phyloP scores from a whole-genome alignment of 2,797 vertebrate species.

The Bovichtus variegatus region DNA sequence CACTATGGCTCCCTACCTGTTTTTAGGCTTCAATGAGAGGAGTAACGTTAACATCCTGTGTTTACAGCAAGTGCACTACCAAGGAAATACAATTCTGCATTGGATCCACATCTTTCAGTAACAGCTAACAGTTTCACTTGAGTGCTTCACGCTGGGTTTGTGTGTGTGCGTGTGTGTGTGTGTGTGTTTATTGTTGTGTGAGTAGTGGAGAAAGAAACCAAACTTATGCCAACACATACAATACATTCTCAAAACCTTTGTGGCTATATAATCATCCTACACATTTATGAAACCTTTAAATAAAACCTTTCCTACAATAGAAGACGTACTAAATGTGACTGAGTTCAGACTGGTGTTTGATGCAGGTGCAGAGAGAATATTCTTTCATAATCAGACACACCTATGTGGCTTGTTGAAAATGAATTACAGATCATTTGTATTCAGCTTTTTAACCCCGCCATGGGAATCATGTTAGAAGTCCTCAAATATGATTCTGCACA shows the following conservation, averaged over 20 bases:
- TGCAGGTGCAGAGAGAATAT: conserved; percentile 17
- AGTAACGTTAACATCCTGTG: conserved; percentile 22
- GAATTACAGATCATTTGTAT: conserved; percentile 62
- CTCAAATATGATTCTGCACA: conserved; percentile 51
- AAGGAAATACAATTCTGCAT: conserved; percentile 40
- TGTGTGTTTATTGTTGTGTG: conserved; percentile 8
- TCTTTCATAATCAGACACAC: conserved; percentile 34
- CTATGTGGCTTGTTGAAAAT: conserved; percentile 50
- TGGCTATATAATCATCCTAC: neutral
- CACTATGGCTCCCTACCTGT: conserved; percentile 22
- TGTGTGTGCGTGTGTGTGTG: neutral
- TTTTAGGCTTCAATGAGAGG: conserved; percentile 32
- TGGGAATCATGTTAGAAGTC: conserved; percentile 61
- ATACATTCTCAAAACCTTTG: neutral
- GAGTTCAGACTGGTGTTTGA: conserved; percentile 23
- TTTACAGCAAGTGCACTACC: conserved; percentile 31
- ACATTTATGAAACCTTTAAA: neutral
- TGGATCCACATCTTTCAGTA: conserved; percentile 38
- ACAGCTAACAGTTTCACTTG: conserved; percentile 42
- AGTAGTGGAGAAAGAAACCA: neutral
- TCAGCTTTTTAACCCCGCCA: conserved; percentile 31
- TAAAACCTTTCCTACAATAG: neutral
- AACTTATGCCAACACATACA: neutral
- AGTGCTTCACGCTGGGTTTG: conserved; percentile 25
- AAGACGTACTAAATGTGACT: neutral